Evolutionary conservation across 2,113 vertebrate genomes (phyloP).

Genomic region (Mesocricetus auratus): DNA sequence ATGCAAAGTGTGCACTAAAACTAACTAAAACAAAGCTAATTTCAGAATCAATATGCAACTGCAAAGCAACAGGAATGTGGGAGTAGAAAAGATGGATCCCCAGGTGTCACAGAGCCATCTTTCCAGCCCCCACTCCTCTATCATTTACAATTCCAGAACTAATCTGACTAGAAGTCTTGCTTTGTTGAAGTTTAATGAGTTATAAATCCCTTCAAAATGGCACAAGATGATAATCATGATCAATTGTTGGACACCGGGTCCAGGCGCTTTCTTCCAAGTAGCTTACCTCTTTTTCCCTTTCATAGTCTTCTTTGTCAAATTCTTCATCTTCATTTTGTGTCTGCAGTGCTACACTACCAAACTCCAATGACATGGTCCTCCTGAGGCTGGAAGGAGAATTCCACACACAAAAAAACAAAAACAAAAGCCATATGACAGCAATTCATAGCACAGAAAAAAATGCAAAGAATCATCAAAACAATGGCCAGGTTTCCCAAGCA

Average conservation of each 20-base stretch:
- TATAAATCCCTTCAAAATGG: slow-evolving; percentile 22
- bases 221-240: not conserved
- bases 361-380: slow-evolving; percentile 89
- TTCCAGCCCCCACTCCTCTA: not conserved
- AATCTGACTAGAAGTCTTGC: not conserved
- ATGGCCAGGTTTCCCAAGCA: not conserved
- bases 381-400: not conserved
- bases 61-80: not conserved
- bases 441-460: not conserved
- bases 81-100: not conserved
- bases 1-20: not conserved
- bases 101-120: not conserved
- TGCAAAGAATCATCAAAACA: slow-evolving; percentile 13
- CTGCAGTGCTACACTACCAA: slow-evolving; percentile 87
- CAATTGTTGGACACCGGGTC: not conserved
- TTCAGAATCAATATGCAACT: not conserved
- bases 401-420: not conserved
- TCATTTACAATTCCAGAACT: not conserved
- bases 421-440: not conserved
- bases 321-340: slow-evolving; percentile 89
- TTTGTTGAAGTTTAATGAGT: not conserved
- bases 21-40: slow-evolving; percentile 2
- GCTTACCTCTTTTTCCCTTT: slow-evolving; percentile 89
- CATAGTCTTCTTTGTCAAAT: slow-evolving; percentile 90
- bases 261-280: not conserved